Evolutionary conservation across 2,888 invertebrate species (phyloP).

Genomic region (Hoplodrina blanda): DNA sequence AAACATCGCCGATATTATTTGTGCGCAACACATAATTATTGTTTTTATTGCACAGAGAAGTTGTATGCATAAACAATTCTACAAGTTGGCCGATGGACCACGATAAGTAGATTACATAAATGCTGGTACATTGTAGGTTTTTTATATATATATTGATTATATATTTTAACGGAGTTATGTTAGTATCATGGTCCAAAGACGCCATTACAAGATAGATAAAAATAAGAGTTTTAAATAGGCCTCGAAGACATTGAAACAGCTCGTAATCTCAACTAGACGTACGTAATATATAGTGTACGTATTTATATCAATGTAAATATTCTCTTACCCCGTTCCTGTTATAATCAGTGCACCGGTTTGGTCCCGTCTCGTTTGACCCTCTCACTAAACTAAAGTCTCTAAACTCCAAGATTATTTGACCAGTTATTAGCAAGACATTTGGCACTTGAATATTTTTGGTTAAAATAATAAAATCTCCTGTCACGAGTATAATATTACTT

Average conservation of each 20-base stretch:
- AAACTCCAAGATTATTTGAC: slow-evolving; percentile 33
- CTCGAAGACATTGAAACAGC: slow-evolving; percentile 81
- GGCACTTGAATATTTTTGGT: slow-evolving; percentile 55
- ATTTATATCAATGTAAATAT: slow-evolving; percentile 67
- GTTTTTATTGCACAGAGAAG: slow-evolving; percentile 64
- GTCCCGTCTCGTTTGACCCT: slow-evolving; percentile 79
- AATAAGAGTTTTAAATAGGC: slow-evolving; percentile 43
- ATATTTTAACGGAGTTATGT: slow-evolving; percentile 39
- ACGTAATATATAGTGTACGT: slow-evolving; percentile 48
- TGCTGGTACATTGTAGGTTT: slow-evolving; percentile 45
- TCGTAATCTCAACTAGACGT: slow-evolving; percentile 59
- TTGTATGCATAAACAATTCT: slow-evolving; percentile 58
- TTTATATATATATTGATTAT: slow-evolving; percentile 25
- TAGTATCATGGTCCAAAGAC: slow-evolving; percentile 59
- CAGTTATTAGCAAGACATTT: slow-evolving; percentile 45
- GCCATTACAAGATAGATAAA: slow-evolving; percentile 48
- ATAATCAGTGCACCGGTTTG: slow-evolving; percentile 87
- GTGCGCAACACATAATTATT: slow-evolving; percentile 79
- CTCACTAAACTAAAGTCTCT: slow-evolving; percentile 41
- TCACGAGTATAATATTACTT: slow-evolving; percentile 40
- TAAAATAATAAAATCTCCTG: slow-evolving; percentile 48
- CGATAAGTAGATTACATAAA: slow-evolving; percentile 52
- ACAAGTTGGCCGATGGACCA: slow-evolving; percentile 62
- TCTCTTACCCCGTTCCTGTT: slow-evolving; percentile 77
- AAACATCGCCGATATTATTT: slow-evolving; percentile 80